Evolutionary conservation across 1,140 invertebrate genomes (phyloP).

Genomic region (Drosophila azteca): DNA sequence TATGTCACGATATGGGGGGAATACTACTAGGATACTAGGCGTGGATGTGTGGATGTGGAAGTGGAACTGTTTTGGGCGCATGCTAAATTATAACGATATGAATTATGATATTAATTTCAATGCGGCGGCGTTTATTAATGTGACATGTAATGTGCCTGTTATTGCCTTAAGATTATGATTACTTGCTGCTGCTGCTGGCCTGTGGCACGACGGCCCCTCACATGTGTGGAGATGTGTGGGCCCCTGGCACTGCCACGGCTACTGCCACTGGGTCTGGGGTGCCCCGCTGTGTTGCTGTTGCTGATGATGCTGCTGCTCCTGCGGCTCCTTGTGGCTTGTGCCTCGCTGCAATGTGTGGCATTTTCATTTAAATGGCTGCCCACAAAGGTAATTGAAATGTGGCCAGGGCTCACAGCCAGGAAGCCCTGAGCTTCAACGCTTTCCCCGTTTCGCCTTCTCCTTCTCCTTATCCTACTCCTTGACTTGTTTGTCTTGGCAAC

Average conservation of each 20-base stretch:
- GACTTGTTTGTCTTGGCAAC: conserved; percentile 78
- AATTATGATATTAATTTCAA: conserved; percentile 82
- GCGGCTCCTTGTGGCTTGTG: conserved; percentile 52
- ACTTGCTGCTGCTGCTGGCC: conserved; percentile 51
- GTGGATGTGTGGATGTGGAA: too few relatives aligned
- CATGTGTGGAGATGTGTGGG: conserved; percentile 38
- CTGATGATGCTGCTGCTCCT: conserved; percentile 9
- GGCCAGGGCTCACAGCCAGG: conserved; percentile 6
- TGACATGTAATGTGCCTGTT: conserved; percentile 81
- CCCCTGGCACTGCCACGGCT: too few relatives aligned
- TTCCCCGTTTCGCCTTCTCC: background rate
- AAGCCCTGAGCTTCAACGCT: conserved; percentile 5
- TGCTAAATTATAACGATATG: conserved; percentile 79
- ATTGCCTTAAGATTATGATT: conserved; percentile 82
- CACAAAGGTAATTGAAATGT: conserved; percentile 80
- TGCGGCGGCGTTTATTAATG: conserved; percentile 70
- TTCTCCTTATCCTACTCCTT: background rate
- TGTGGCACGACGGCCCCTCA: conserved; percentile 39
- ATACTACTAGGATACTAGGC: background rate
- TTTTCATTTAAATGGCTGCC: conserved; percentile 79
- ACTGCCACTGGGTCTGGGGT: conserved; percentile 15
- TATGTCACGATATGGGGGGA: conserved; percentile 10
- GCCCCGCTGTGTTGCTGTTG: conserved; percentile 31
- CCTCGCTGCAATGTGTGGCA: conserved; percentile 71
- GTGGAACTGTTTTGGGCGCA: conserved; percentile 41